A percentile compares a stretch with the other conserved stretches of the same genome.
These are phyloP conservation scores for Phragmatobia fuliginosa DNA, from an alignment of 2,888 invertebrate genomes.

Conservation along the genomic window DNA sequence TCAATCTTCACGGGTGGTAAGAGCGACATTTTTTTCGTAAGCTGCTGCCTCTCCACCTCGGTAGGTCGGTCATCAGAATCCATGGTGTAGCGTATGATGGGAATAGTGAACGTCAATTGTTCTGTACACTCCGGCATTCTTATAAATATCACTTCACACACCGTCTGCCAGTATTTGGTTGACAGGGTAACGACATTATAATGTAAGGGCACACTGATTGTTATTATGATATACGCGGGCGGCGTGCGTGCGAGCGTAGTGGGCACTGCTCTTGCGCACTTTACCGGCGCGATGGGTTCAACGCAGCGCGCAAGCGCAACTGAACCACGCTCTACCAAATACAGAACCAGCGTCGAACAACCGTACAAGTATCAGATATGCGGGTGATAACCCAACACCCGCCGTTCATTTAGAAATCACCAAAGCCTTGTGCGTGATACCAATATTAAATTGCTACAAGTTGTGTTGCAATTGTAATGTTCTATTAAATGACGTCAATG, in stretches of 20 bases:
- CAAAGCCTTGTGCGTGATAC: conserved; percentile 56
- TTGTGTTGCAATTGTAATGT: conserved; percentile 47
- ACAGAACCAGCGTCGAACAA: conserved; percentile 35
- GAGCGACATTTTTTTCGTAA: conserved; percentile 79
- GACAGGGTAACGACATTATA: conserved; percentile 68
- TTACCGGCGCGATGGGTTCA: conserved; percentile 39
- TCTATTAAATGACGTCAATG: conserved; percentile 49
- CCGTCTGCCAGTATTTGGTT: conserved; percentile 37
- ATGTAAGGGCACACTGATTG: conserved; percentile 38
- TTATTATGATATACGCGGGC: conserved; percentile 28
- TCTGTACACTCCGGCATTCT: conserved; percentile 84
- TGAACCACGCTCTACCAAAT: conserved; percentile 46
- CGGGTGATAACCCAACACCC: conserved; percentile 55
- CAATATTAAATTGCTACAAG: conserved; percentile 46
- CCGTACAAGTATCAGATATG: conserved; percentile 43
- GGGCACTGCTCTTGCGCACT: conserved; percentile 42
- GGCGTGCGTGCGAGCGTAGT: conserved; percentile 52
- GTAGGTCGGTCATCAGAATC: conserved; percentile 73
- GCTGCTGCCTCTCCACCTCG: conserved; percentile 68
- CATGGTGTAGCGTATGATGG: conserved; percentile 82
- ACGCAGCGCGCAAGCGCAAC: conserved; percentile 50
- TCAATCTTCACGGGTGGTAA: conserved; percentile 81
- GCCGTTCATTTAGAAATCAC: conserved; percentile 56
- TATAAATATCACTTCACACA: conserved; percentile 63
- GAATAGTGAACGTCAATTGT: conserved; percentile 78